Evolutionary conservation across 2,113 vertebrate genomes (phyloP).

Genomic region (Crotalus viridis): DNA sequence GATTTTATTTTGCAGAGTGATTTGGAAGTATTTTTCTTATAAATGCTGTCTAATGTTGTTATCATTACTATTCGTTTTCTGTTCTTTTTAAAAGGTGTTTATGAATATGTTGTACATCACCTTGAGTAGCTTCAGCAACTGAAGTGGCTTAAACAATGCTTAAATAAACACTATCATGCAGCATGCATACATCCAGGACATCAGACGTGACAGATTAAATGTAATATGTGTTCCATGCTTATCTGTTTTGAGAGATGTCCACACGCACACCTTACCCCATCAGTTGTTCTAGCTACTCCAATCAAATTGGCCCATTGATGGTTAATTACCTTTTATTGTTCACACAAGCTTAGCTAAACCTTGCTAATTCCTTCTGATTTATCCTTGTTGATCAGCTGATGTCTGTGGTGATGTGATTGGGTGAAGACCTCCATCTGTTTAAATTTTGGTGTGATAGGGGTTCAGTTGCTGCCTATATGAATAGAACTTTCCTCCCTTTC

Average conservation of each 20-base stretch:
- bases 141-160: neutral
- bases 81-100: neutral
- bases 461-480: neutral
- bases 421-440: neutral
- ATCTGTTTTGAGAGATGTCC: neutral
- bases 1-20: neutral
- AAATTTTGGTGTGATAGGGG: neutral
- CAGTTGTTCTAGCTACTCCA: neutral
- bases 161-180: neutral
- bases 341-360: constrained; percentile 27
- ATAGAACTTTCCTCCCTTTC: neutral
- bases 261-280: neutral
- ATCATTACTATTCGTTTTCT: neutral
- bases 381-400: neutral
- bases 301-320: neutral
- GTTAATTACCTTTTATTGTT: constrained; percentile 30
- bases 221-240: neutral
- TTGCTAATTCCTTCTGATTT: constrained; percentile 30
- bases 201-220: neutral
- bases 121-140: neutral
- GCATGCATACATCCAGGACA: neutral
- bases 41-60: neutral
- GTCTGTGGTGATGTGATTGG: constrained; percentile 8
- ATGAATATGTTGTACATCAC: neutral
- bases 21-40: neutral